Conservation (phyloP, 2,888 invertebrate species). For the Bursaphelenchus okinawaensis region DNA sequence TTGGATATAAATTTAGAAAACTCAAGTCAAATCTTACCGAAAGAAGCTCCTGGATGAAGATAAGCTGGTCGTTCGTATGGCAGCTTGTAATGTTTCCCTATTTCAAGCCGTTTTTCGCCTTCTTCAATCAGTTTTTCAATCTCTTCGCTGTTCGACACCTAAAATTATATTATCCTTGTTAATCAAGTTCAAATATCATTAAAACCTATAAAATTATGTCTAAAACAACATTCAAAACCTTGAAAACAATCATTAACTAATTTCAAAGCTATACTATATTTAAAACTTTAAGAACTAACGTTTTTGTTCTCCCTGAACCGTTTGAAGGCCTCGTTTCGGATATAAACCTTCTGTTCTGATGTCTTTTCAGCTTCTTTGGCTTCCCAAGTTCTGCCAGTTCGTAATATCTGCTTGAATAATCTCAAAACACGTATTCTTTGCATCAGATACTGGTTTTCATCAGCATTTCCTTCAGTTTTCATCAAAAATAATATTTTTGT, state of each 20-base stretch:
- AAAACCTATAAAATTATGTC: too few species aligned
- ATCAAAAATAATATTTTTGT: too few species aligned
- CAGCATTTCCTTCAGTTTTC: too few species aligned
- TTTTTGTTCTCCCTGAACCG: conserved; percentile 36
- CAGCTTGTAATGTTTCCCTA: conserved; percentile 48
- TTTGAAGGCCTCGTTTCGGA: conserved; percentile 34
- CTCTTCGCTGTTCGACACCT: conserved; percentile 35
- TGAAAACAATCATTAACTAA: not conserved
- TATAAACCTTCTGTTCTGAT: conserved; percentile 27
- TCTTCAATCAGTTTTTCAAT: conserved; percentile 37
- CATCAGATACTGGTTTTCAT: too few species aligned
- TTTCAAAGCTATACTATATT: too few species aligned
- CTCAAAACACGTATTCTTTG: conserved; percentile 15
- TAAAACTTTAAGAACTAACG: conserved; percentile 21
- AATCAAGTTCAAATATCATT: too few species aligned
- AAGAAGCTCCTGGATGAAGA: conserved; percentile 44
- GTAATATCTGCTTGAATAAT: conserved; percentile 25
- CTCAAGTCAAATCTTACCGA: conserved; percentile 22
- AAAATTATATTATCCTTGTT: not conserved
- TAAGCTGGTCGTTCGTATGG: conserved; percentile 49
- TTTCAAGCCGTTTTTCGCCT: conserved; percentile 39
- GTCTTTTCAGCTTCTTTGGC: conserved; percentile 35
- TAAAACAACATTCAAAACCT: too few species aligned
- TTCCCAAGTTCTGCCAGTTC: conserved; percentile 24
- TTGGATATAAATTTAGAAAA: not conserved